Base-by-base conservation (phyloP, 2,113 vertebrate genomes). In the Onychostoma macrolepis region DNA sequence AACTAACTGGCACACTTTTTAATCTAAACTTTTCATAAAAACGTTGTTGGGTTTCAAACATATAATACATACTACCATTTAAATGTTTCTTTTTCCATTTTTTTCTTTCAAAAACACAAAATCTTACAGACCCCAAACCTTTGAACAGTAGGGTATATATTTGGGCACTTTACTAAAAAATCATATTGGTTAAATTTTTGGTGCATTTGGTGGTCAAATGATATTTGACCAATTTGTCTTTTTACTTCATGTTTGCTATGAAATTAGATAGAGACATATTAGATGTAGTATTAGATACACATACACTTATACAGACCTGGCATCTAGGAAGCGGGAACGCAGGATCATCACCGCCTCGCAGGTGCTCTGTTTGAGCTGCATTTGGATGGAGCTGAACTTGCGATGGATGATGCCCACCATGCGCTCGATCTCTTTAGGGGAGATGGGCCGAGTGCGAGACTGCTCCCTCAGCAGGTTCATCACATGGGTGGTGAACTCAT, bases 371-470 rank as follows among this genome's bases (percentile, higher is more conserved):
- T 99, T 99, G 38, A 99, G 94, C 94, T 99, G 98, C 97, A 99
- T 99, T 96, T 99, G 98, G 95, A 99, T 99, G 94, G 97, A 98
- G 96, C 97, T 99, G 96, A 99, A 99, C 94, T 99, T 99, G 95
- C 98, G 97, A 92, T 99, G 98, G 94, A 99, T 99, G 94, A 99
- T 99, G 94, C 94, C 95, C 90, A 99, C 98, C 98, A 99, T 99
- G 61, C 98, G 95, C 92, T 99, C 98, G 2, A 99, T 99, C 96
- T 99, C 98, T 94, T 99, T 99, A 0, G 98, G 98, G 0, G 98
- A 99, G 93, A 99, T 99, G 69, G 98, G 98, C 83, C 98, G 94
- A 38, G 98, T 99, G 91, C 98, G 96, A 80, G 97, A 98, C 93
- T 99, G 98, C 93, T 99, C 98, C 1, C 98, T 94, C 93, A 99